These are phyloP conservation scores for Acropternis orthonyx DNA, from an alignment of 2,797 vertebrate species.

Conservation along the genomic window DNA sequence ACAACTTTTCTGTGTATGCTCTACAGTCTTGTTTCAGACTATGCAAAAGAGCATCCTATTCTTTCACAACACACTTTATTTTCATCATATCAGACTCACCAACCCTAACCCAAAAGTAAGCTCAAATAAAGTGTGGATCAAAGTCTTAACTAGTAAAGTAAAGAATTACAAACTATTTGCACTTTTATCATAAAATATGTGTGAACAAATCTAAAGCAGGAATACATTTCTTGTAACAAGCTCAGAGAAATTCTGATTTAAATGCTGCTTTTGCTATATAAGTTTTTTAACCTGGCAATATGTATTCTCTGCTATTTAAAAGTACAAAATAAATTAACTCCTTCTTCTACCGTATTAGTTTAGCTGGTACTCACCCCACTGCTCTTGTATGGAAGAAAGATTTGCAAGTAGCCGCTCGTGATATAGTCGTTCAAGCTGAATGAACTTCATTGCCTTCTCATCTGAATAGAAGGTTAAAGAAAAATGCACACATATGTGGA, in stretches of 20 bases:
- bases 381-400: constrained; percentile 87
- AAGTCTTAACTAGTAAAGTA: background rate
- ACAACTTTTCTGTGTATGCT: background rate
- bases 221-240: background rate
- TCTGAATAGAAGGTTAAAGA: constrained; percentile 79
- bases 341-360: background rate
- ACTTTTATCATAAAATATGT: background rate
- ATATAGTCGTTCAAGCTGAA: constrained; percentile 91
- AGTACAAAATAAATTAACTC: background rate
- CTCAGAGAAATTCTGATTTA: background rate
- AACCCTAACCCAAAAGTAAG: background rate
- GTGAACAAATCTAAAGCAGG: background rate
- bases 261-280: background rate
- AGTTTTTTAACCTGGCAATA: background rate
- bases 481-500: constrained; percentile 32
- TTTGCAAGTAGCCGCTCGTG: constrained; percentile 92
- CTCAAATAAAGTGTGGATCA: background rate
- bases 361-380: constrained; percentile 85
- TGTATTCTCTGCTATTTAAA: background rate
- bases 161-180: background rate
- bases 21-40: background rate
- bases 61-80: background rate
- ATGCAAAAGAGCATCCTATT: background rate
- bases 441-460: constrained; percentile 88
- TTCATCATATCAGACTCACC: background rate